phyloP scores from a whole-genome alignment of 2,113 vertebrate species.

The Carlito syrichta region DNA sequence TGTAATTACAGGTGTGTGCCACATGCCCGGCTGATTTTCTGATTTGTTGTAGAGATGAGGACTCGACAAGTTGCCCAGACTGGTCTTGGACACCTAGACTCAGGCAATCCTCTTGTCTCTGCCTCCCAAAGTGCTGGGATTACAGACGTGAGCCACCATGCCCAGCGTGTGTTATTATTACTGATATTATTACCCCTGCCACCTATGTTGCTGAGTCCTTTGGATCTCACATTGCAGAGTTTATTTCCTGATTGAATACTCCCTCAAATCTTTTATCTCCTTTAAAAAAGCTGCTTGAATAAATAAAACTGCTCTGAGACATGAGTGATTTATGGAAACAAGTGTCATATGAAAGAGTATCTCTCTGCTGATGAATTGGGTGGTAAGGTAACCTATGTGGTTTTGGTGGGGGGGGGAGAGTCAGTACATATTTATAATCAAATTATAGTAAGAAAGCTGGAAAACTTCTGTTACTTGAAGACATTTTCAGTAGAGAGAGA shows the following conservation, averaged over 20 bases:
- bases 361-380: background rate
- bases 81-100: background rate
- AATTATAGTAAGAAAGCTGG: background rate
- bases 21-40: background rate
- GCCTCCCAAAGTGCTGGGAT: background rate
- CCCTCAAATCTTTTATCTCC: background rate
- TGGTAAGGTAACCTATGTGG: background rate
- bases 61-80: background rate
- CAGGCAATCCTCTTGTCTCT: background rate
- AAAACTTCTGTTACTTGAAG: background rate
- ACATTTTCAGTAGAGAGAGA: background rate
- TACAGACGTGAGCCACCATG: background rate
- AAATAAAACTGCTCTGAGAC: background rate
- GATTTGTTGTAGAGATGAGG: background rate
- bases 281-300: constrained; percentile 25
- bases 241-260: background rate
- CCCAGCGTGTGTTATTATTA: background rate
- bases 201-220: background rate
- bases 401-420: background rate
- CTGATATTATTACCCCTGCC: background rate
- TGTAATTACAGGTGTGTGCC: background rate
- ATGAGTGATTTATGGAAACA: background rate
- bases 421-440: background rate
- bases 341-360: background rate
- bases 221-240: background rate